phyloP scores from a whole-genome alignment of 1,140 invertebrate genomes.

The Aphelenchoides avenae region DNA sequence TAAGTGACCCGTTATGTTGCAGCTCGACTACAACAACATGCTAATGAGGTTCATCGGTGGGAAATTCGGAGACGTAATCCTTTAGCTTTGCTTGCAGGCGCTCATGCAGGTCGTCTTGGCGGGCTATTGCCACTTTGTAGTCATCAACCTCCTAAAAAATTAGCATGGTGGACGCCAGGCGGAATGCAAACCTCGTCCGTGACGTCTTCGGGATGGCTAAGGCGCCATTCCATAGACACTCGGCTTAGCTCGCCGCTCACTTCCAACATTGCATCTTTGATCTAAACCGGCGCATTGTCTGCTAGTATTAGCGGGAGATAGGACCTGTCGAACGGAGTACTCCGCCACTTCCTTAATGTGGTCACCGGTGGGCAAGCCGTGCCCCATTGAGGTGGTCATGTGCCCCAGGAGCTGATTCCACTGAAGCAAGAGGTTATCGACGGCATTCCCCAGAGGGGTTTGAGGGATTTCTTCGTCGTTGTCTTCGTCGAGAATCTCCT shows the following conservation, averaged over 20 bases:
- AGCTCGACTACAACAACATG: too few relatives aligned
- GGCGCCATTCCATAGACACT: slow-evolving; percentile 29
- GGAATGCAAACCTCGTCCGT: slow-evolving; percentile 18
- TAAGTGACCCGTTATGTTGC: too few relatives aligned
- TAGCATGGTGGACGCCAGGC: neutral
- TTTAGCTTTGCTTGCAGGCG: neutral
- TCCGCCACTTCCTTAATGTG: slow-evolving; percentile 41
- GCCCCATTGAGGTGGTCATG: slow-evolving; percentile 19
- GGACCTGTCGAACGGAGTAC: slow-evolving; percentile 30
- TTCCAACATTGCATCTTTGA: slow-evolving; percentile 25
- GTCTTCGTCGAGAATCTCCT: slow-evolving; percentile 8
- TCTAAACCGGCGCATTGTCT: too few relatives aligned
- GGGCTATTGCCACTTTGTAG: slow-evolving; percentile 17
- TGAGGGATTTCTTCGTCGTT: slow-evolving; percentile 7
- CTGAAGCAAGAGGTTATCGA: slow-evolving; percentile 31
- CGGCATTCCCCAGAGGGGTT: slow-evolving; percentile 19
- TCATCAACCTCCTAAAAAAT: slow-evolving; percentile 30
- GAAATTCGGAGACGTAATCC: too few relatives aligned
- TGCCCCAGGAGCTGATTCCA: slow-evolving; percentile 35
- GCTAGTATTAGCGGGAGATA: too few relatives aligned
- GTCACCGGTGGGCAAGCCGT: slow-evolving; percentile 24
- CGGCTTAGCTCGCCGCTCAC: slow-evolving; percentile 28
- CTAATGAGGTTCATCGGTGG: too few relatives aligned
- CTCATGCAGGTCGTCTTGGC: slow-evolving; percentile 29
- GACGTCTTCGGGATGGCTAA: slow-evolving; percentile 22